Evolutionary conservation across 2,888 invertebrate genomes (phyloP), one percentile per base, ranked within the genome.

Genomic region (Arrhopalites spinosus): DNA sequence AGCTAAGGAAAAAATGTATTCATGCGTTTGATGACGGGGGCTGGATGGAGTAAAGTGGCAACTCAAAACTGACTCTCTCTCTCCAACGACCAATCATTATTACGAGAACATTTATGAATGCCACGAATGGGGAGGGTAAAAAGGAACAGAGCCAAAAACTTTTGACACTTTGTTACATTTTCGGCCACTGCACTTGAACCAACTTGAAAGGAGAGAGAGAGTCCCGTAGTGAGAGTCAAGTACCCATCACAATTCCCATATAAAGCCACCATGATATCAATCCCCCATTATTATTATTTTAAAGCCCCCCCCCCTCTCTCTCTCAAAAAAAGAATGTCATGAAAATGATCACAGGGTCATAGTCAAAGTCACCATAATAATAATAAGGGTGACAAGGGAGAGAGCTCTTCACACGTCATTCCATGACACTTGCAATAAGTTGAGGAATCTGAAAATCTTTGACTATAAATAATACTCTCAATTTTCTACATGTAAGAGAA

Each of bases 71-170:
- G 23, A 8, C 50, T 50, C 17, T 50, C 3, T 17, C 17, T 61
- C 63, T 29, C 47, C 63, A 63, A 30, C 64, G 66, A 30, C 73
- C 73, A 73, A 73, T 73, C 30, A 73, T 66, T 64, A 66, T 64
- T 47, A 66, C 66, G 45, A 53, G 66, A 66, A 66, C 56, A 66
- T 73, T 66, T 66, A 53, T 66, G 66, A 73, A 73, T 73, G 66
- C 73, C 43, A 23, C 61, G 25, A 25, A 59, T 63, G 66, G 73
- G 73, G 56, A 66, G 73, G 66, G 66, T n/a, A n/a, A n/a, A 53
- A 66, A 73, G 61, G 59, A 71, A 71, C 43, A 20, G 20, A 43
- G 45, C 45, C 45, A 7, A 11, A 71, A 50, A 61, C 61, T 71
- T 69, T 59, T 59, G 71, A 71, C 71, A 71, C 71, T 71, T 56